Evolutionary conservation across 2,797 vertebrate species (phyloP).

Genomic region (Cuniculus paca): DNA sequence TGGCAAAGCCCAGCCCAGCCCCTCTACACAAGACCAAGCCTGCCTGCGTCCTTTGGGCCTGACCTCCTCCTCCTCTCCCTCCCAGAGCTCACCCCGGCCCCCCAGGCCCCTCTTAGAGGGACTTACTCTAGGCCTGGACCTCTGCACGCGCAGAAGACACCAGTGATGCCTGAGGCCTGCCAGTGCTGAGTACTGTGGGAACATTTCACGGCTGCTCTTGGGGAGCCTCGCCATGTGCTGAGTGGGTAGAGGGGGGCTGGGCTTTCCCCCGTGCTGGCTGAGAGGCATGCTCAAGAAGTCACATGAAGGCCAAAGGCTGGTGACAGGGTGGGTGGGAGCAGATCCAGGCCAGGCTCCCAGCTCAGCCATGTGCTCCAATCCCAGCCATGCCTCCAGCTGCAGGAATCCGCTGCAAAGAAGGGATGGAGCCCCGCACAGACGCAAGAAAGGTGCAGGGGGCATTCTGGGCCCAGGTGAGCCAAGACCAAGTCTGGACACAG

Average conservation of each 20-base stretch:
- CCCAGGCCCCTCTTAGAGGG: neutral
- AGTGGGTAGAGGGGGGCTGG: neutral
- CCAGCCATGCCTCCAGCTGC: neutral
- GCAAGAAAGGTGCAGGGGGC: neutral
- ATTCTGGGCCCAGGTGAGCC: neutral
- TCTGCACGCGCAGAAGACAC: neutral
- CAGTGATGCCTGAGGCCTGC: neutral
- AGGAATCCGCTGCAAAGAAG: neutral
- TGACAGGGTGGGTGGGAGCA: neutral
- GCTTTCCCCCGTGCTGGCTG: neutral
- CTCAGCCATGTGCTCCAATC: neutral
- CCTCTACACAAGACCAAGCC: neutral
- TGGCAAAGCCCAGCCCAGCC: neutral
- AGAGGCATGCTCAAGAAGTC: neutral
- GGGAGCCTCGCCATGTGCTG: fast-evolving
- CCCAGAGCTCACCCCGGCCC: neutral
- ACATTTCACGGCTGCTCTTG: neutral
- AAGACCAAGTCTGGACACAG: neutral
- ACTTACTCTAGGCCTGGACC: neutral
- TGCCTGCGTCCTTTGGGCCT: neutral
- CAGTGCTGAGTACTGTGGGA: neutral
- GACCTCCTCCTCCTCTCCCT: neutral
- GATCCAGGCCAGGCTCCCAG: neutral
- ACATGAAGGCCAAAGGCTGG: neutral
- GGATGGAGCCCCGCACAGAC: neutral